phyloP scores from a whole-genome alignment of 2,113 vertebrate species.

The Erythrolamprus reginae region DNA sequence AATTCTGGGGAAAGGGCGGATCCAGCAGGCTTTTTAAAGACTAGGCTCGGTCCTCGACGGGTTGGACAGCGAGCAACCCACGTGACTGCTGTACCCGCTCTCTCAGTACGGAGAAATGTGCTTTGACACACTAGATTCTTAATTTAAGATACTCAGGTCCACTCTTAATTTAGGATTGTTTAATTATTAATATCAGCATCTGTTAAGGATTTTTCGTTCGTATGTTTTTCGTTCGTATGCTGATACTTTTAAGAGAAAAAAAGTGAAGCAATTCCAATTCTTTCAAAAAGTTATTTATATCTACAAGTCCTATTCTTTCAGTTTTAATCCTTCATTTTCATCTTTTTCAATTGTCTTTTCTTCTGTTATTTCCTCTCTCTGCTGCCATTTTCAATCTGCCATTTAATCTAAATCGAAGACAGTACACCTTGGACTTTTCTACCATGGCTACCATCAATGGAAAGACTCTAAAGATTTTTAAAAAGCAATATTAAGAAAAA shows the following conservation, averaged over 20 bases:
- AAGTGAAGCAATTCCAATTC: neutral
- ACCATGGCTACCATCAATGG: neutral
- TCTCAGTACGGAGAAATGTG: too few relatives aligned
- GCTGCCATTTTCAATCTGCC: neutral
- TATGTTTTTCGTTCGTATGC: neutral
- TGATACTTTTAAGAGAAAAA: neutral
- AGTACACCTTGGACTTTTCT: neutral
- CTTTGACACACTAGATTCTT: neutral
- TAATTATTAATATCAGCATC: neutral
- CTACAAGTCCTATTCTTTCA: neutral
- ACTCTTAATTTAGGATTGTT: neutral
- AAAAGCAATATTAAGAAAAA: neutral
- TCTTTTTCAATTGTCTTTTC: neutral
- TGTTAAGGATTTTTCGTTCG: neutral
- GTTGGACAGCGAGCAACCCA: too few relatives aligned
- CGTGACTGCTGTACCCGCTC: too few relatives aligned
- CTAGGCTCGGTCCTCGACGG: too few relatives aligned
- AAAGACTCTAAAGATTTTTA: neutral
- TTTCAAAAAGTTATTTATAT: neutral
- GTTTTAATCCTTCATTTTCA: neutral
- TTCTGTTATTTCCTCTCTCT: neutral
- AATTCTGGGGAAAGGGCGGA: too few relatives aligned
- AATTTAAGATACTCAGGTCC: neutral
- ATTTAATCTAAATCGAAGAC: neutral
- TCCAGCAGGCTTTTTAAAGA: too few relatives aligned